phyloP scores from a whole-genome alignment of 2,888 invertebrate species.

The Erebia ligea region DNA sequence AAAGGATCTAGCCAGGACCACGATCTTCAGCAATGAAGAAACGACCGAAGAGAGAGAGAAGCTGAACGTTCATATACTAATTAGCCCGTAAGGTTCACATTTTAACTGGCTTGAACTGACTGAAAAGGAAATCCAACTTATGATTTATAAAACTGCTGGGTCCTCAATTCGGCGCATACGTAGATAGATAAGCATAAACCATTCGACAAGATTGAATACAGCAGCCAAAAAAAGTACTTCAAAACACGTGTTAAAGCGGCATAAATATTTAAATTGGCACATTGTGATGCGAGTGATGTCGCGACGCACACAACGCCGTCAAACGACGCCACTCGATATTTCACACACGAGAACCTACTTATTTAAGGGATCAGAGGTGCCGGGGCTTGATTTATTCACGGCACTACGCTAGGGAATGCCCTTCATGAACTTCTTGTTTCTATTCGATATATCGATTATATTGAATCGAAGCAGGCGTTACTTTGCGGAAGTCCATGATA shows the following conservation, averaged over 20 bases:
- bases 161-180: no score
- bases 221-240: neutral
- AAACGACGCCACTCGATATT: conserved; percentile 63
- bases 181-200: no score
- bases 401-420: conserved; percentile 45
- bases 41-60: no score
- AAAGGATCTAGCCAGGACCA: no score
- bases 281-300: conserved; percentile 7
- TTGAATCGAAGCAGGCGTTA: no score
- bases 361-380: conserved; percentile 79
- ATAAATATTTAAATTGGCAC: conserved; percentile 24
- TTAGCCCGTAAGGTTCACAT: no score
- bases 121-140: no score
- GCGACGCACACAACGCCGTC: conserved; percentile 24
- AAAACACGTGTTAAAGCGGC: conserved; percentile 4
- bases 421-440: conserved; percentile 22
- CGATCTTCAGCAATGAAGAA: no score
- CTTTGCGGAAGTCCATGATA: neutral
- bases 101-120: no score
- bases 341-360: conserved; percentile 76
- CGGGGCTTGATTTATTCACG: conserved; percentile 74
- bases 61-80: no score
- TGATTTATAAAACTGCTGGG: no score
- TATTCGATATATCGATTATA: conserved; percentile 21
- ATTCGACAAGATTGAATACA: neutral